Evolutionary conservation across 1,140 invertebrate species (phyloP), one percentile per base, ranked within the genome.

Genomic region (Cotesia typhae): DNA sequence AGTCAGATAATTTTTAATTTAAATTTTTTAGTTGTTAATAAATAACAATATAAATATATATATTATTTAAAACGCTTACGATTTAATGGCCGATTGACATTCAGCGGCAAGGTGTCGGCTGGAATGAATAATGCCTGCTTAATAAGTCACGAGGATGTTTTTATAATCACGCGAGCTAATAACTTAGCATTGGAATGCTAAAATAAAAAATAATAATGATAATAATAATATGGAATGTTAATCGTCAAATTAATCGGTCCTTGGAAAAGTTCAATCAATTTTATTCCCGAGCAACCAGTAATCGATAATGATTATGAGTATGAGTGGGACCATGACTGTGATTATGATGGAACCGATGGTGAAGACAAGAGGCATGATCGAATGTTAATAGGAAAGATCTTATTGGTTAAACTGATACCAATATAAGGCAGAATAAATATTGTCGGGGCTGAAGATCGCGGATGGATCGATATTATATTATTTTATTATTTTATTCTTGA

Each of bases 281-380:
- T 57, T 55, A 5, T 20, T 17, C 9, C 53, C 20, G 12, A 12
- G n/a, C 9, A 57, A 57, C 20, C 5, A 12, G 20, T 20, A 61
- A 20, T 35, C 35, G 28, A 28, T 61, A 4, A 6, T 61, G 14
- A 4, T 61, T 4, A 6, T 61, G 59, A 28, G 10, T 12, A 17
- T 59, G 55, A n/a, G 47, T 52, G 47, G 10, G 4, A n/a, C 5
- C 2, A 20, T 61, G 59, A 20, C 35, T 5, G 35, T 61, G 14
- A 36, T 28, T 28, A 12, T 61, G 28, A 28, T 61, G 59, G 4
- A 10, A 10, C 28, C 12, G 53, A 12, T 36, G 36, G 37, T 41
- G 36, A 63, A 63, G 60, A 63, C 60, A 38, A 63, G 60, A 63
- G 60, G 60, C 60, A 63, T 28, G 35, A 41, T 66, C 51, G 35